Evolutionary conservation across 2,113 vertebrate species (phyloP).

Genomic region (Plestiodon gilberti): DNA sequence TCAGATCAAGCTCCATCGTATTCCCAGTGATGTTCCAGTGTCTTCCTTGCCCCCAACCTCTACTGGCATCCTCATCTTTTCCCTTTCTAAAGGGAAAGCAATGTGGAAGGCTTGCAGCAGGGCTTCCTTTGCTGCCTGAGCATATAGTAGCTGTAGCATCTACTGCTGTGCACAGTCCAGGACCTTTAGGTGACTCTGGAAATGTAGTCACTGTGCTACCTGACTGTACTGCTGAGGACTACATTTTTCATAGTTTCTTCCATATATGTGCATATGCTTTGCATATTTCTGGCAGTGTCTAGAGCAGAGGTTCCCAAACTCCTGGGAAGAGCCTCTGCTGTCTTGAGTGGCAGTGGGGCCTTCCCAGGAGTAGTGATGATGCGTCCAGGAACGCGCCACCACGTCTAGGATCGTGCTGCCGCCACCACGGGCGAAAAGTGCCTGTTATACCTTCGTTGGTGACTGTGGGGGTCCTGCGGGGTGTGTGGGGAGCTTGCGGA

Average conservation of each 20-base stretch:
- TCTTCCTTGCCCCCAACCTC: not conserved
- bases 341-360: too few species aligned
- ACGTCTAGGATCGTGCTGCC: too few species aligned
- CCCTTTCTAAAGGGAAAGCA: not conserved
- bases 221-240: not conserved
- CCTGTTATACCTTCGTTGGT: too few species aligned
- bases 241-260: not conserved
- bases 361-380: too few species aligned
- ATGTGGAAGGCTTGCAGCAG: not conserved
- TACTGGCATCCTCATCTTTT: not conserved
- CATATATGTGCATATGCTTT: not conserved
- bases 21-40: not conserved
- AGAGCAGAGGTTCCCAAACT: not conserved
- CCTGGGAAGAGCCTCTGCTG: too few species aligned
- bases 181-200: not conserved
- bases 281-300: not conserved
- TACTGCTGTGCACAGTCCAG: not conserved
- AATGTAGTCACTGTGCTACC: not conserved
- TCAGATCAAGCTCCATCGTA: not conserved
- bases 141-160: not conserved
- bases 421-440: too few species aligned
- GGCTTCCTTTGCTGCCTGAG: not conserved
- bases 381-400: too few species aligned
- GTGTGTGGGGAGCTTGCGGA: too few species aligned
- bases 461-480: too few species aligned